Conservation (phyloP, 2,888 invertebrate genomes). For the Coenonympha arcania region DNA sequence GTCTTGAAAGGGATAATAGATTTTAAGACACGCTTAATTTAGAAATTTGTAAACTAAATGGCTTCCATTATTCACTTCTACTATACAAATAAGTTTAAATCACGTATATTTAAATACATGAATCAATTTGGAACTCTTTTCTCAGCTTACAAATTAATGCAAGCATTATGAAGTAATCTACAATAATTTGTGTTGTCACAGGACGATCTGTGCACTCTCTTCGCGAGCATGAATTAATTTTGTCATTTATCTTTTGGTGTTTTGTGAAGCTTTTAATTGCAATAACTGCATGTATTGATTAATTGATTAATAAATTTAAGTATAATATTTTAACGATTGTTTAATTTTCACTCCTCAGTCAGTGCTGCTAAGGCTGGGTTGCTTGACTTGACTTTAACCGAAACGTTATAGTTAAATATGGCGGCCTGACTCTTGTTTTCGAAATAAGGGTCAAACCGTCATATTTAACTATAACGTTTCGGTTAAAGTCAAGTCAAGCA, state of each 20-base stretch:
- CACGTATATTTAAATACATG: conserved; percentile 57
- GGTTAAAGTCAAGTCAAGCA: too few species aligned
- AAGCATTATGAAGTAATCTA: conserved; percentile 66
- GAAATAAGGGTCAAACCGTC: too few species aligned
- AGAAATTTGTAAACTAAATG: too few species aligned
- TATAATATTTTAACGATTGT: conserved; percentile 62
- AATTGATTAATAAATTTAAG: conserved; percentile 73
- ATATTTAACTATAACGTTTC: too few species aligned
- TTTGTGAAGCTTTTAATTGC: conserved; percentile 58
- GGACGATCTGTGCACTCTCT: conserved; percentile 61
- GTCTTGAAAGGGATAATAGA: too few species aligned
- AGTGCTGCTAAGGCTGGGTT: too few species aligned
- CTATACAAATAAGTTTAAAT: conserved; percentile 67
- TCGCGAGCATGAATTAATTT: conserved; percentile 59
- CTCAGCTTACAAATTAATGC: conserved; percentile 53
- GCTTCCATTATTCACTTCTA: conserved; percentile 60
- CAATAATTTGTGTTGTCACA: conserved; percentile 36
- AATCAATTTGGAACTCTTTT: conserved; percentile 72
- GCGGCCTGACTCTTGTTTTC: too few species aligned
- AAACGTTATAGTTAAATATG: too few species aligned
- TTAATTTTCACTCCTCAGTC: too few species aligned
- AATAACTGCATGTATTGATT: conserved; percentile 67
- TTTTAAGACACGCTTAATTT: too few species aligned
- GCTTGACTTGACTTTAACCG: too few species aligned
- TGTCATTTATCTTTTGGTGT: conserved; percentile 55